Conservation (phyloP, 2,888 invertebrate species). For the Dryomyza anilis region DNA sequence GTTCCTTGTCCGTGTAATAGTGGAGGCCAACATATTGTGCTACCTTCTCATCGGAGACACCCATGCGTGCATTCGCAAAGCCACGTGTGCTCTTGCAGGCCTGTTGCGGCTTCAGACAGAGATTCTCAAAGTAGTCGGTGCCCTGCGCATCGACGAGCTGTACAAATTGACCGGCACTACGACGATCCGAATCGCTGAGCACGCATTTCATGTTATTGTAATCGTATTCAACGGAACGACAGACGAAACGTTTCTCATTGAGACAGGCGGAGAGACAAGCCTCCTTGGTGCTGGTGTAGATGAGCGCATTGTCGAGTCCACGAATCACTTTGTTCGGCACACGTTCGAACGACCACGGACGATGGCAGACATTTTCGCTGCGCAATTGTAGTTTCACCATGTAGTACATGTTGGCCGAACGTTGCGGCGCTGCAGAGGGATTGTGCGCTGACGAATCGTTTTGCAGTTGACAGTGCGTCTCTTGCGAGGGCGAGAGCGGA, state of each 20-base stretch:
- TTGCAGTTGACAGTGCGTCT: conserved; percentile 87
- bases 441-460: conserved; percentile 92
- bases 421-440: conserved; percentile 81
- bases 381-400: conserved; percentile 87
- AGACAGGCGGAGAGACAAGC: conserved; percentile 91
- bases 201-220: conserved; percentile 91
- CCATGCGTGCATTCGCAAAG: conserved; percentile 82
- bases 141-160: conserved; percentile 85
- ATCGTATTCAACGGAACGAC: conserved; percentile 91
- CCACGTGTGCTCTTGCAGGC: conserved; percentile 84
- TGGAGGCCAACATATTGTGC: conserved; percentile 90
- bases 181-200: conserved; percentile 85
- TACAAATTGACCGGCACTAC: conserved; percentile 86
- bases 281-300: conserved; percentile 93
- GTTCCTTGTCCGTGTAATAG: conserved; percentile 91
- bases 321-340: conserved; percentile 91
- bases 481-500: conserved; percentile 88
- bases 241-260: conserved; percentile 90
- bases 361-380: conserved; percentile 87
- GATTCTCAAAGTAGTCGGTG: conserved; percentile 84
- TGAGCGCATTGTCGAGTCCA: conserved; percentile 87
- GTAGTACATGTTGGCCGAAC: conserved; percentile 91
- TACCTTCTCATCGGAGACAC: conserved; percentile 89
- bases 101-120: conserved; percentile 85
- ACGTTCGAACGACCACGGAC: conserved; percentile 92